These are phyloP conservation scores for Xerus inauris DNA, from an alignment of 2,113 vertebrate species.

Conservation along the genomic window DNA sequence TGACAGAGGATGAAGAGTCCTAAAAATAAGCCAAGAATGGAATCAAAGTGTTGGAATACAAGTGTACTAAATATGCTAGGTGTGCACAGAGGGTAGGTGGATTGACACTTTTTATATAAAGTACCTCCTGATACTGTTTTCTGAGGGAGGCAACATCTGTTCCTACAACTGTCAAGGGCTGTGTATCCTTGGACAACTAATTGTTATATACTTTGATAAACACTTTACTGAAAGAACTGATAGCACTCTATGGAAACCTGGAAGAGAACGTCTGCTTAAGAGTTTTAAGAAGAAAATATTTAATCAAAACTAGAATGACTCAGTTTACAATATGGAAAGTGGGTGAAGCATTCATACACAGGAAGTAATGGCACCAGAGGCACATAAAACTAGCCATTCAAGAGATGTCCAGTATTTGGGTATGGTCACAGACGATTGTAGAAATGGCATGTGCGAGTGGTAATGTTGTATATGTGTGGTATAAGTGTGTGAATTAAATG, in stretches of 20 bases:
- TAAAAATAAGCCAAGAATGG: background rate
- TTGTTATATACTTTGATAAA: background rate
- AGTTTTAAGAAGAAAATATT: background rate
- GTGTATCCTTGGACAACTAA: background rate
- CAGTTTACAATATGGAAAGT: background rate
- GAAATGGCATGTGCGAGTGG: background rate
- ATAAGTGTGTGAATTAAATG: background rate
- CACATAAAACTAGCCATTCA: background rate
- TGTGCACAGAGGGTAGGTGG: background rate
- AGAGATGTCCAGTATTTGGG: background rate
- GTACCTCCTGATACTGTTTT: background rate
- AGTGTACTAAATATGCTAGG: background rate
- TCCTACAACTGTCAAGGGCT: background rate
- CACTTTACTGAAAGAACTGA: background rate
- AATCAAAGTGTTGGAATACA: background rate
- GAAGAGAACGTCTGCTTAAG: background rate
- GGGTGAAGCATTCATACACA: background rate
- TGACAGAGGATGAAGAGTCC: background rate
- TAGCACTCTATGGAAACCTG: background rate
- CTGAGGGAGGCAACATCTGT: no score
- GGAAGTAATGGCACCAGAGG: background rate
- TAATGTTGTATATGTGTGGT: accelerated
- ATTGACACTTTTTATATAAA: accelerated
- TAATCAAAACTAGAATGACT: background rate
- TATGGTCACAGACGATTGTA: background rate